Percentiles rank a stretch among this genome's conserved stretches.
These are phyloP conservation scores for Spermophilus dauricus DNA, from an alignment of 2,113 vertebrate species.

Conservation along the genomic window DNA sequence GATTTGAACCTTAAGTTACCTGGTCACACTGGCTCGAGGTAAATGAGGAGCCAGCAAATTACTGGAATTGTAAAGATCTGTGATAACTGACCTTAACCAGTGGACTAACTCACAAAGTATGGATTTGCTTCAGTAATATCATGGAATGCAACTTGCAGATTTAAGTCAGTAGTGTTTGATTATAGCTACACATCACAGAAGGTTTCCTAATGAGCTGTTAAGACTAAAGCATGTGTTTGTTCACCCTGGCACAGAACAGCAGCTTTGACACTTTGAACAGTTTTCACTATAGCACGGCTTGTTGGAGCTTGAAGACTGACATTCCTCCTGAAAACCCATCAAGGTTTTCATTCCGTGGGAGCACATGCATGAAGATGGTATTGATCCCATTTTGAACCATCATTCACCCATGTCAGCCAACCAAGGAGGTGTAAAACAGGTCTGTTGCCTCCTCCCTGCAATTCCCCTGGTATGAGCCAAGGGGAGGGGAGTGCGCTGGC, in stretches of 20 bases:
- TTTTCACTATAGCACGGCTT: background rate
- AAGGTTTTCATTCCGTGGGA: slow-evolving; percentile 9
- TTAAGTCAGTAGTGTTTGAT: background rate
- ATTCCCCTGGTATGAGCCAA: background rate
- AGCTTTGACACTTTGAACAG: background rate
- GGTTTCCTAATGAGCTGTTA: background rate
- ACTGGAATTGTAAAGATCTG: background rate
- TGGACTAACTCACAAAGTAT: background rate
- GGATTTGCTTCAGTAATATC: background rate
- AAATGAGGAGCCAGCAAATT: background rate
- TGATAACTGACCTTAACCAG: background rate
- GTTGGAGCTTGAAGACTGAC: slow-evolving; percentile 11
- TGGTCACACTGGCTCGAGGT: background rate
- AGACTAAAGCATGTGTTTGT: background rate
- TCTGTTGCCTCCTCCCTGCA: background rate
- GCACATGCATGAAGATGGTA: background rate
- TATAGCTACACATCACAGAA: background rate
- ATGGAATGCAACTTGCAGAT: background rate
- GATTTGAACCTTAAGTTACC: background rate
- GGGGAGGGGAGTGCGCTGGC: background rate
- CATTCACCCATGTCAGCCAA: background rate
- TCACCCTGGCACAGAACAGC: background rate
- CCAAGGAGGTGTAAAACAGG: background rate
- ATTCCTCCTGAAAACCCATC: slow-evolving; percentile 13
- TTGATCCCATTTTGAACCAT: background rate